Base-by-base conservation (phyloP, 2,113 vertebrate species). In the Uria lomvia region DNA sequence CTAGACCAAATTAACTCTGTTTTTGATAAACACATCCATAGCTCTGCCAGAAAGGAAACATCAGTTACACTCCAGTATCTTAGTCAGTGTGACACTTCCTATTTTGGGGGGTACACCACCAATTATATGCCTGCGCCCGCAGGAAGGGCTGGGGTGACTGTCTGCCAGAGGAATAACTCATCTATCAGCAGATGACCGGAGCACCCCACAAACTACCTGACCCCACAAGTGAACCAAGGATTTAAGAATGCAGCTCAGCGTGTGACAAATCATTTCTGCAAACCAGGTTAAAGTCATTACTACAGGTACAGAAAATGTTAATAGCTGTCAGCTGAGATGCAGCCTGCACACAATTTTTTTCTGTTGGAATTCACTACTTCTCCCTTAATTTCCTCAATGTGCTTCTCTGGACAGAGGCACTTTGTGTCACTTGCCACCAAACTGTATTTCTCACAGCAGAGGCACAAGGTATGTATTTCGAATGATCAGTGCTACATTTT, bases 291-390 rank as follows among this genome's bases (percentile, higher is more conserved):
- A 50, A 23, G 32, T 21, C 65, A 11, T 42, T 45, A 26, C 26
- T 21, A 21, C 43, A 50, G 45, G 34, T 15, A 29, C 9, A 71
- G 43, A 30, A 70, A n/a, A 67, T 1, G 16, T 34, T 36, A 29
- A 22, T 13, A 59, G 23, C 10, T 7, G 0, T 6, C 36, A 36
- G 68, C 17, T 10, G 20, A 63, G 26, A 42, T 5, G 4, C 5
- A 60, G 11, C 49, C 56, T 8, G 5, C 1, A 1, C 7, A 40
- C 1, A 4, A 1, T 20, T 22, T 77, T 70, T 55, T 68, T 15
- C 14, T 34, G 13, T 12, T 43, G 42, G 9, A 68, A 49, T 75
- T 85, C 34, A 23, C 34, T 36, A 6, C 11, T 53, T 63, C 12
- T 42, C 45, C 56, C 59, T 74, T 52, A 3, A 12, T 53, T 60